Evolutionary conservation across 2,888 invertebrate genomes (phyloP).

Genomic region (Meteorus colon): DNA sequence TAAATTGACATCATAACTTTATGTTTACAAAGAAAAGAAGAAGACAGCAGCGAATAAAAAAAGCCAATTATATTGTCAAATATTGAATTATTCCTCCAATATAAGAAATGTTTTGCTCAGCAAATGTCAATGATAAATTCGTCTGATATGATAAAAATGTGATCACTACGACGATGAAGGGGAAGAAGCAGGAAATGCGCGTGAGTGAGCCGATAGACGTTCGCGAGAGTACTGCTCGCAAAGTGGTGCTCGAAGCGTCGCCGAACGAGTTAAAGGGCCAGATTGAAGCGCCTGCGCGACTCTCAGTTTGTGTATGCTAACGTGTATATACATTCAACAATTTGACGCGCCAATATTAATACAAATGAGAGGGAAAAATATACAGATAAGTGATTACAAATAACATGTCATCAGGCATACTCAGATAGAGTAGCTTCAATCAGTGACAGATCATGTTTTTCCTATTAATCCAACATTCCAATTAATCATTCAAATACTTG

Average conservation of each 20-base stretch:
- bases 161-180: background rate
- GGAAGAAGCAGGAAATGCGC: background rate
- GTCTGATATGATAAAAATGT: too few species aligned
- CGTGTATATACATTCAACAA: slow-evolving; percentile 29
- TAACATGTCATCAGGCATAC: background rate
- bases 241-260: slow-evolving; percentile 29
- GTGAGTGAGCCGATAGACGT: slow-evolving; percentile 29
- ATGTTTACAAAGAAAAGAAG: too few species aligned
- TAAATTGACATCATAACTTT: too few species aligned
- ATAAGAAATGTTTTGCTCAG: too few species aligned
- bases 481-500: too few species aligned
- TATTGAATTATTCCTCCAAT: too few species aligned
- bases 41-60: too few species aligned
- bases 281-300: slow-evolving; percentile 38
- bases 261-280: slow-evolving; percentile 24
- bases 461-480: too few species aligned
- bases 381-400: background rate
- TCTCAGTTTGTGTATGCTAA: slow-evolving; percentile 8
- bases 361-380: background rate
- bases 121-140: too few species aligned
- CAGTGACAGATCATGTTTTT: too few species aligned
- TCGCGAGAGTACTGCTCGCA: slow-evolving; percentile 38
- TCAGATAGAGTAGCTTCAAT: background rate
- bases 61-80: too few species aligned
- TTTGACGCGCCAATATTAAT: slow-evolving; percentile 15